Base-by-base conservation (phyloP, 2,888 invertebrate species). In the Exocentrus adspersus region DNA sequence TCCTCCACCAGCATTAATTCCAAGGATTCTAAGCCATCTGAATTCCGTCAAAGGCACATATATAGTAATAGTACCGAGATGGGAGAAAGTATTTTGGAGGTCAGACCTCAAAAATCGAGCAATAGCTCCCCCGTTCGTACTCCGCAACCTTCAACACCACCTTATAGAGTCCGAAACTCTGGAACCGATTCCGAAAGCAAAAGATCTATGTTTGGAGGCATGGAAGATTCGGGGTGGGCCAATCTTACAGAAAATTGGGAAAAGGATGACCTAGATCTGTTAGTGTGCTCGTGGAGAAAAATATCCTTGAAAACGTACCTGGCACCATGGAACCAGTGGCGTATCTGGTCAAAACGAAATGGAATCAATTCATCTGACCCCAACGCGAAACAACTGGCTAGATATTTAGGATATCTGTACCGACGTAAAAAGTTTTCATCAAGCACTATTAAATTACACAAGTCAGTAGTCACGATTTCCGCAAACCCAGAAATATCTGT, bases 1-100 rank as follows among this genome's bases (percentile, higher is more conserved):
- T 24, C 78, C 77, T 1, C 78, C 77, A 10, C 77, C 76, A 4
- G 52, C 61, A 12, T 62, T 76, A 12, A 70, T 76, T 5, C 75
- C 76, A 1, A 28, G 62, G 37, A 70, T 77, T 0, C 63, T 72
- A 5, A n/a, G 42, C 0, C 72, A 76, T 28, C 62, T 75, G 2
- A 72, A 71, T 58, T n/a, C 9, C 9, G 65, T 72, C 14, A 45
- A 41, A 41, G 74, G 75, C 17, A 48, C 41, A 5, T 75, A 67
- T 53, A 61, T 77, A 0, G 19, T 76, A 20, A 62, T 77, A 20
- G 72, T 66, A 0, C 67, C 65, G 10, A 70, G 73, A 21, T 67
- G 74, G 58, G 65, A 65, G 24, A 64, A 32, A 24, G 72, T 70
- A 1, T 78, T 75, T 57, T 78, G 78, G 76, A 17, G 69, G 66